A percentile compares a stretch with the other conserved stretches of the same genome.
These are phyloP conservation scores for Melitaea athalia DNA, from an alignment of 2,888 invertebrate genomes.

Conservation along the genomic window DNA sequence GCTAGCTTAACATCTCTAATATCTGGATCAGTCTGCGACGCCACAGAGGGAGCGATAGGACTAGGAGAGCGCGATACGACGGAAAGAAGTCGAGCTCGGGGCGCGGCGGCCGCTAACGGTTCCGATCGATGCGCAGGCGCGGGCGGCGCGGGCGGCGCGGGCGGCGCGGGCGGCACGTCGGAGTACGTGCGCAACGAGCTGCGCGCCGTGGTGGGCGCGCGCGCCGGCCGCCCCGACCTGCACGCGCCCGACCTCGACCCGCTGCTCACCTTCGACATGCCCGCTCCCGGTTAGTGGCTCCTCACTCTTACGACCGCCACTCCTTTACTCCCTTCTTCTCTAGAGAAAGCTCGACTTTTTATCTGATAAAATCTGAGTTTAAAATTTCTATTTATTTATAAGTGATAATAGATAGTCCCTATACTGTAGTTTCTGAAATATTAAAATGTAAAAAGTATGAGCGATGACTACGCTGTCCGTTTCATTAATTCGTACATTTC, in stretches of 20 bases:
- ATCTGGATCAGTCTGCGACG: conserved; percentile 40
- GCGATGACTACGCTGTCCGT: no score
- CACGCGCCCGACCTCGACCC: conserved; percentile 86
- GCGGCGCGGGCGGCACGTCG: conserved; percentile 84
- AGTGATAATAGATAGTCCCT: no score
- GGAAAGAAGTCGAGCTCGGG: not conserved
- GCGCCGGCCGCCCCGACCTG: conserved; percentile 83
- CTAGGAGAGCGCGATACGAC: not conserved
- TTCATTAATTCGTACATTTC: no score
- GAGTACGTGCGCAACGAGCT: conserved; percentile 96
- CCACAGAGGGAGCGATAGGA: not conserved
- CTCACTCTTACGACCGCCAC: not conserved
- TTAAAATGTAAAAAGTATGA: no score
- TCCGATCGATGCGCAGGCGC: conserved; percentile 19
- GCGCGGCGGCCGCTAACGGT: not conserved
- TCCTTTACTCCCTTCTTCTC: not conserved
- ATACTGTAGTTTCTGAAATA: no score
- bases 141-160: conserved; percentile 64
- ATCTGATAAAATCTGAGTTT: not conserved
- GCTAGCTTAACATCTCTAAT: conserved; percentile 23
- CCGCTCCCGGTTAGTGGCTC: conserved; percentile 79
- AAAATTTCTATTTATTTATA: no score
- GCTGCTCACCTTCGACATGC: conserved; percentile 86
- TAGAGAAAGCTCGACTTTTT: not conserved
- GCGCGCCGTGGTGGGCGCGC: conserved; percentile 92